Evolutionary conservation across 2,113 vertebrate genomes (phyloP).

Genomic region (Boulengeromyrus knoepffleri): DNA sequence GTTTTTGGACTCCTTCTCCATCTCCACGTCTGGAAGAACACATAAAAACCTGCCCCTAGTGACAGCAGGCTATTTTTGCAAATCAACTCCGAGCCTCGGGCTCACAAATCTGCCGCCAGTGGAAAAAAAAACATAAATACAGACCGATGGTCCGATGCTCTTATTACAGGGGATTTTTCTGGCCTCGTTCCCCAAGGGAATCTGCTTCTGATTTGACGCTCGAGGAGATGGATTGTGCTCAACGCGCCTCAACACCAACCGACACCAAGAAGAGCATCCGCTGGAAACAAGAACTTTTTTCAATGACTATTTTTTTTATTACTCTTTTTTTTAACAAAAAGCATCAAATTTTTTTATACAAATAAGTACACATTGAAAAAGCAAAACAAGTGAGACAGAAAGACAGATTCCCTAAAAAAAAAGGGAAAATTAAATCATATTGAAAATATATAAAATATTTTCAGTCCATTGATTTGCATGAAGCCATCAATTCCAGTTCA

Average conservation of each 20-base stretch:
- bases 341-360: conserved; percentile 32
- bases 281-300: background rate
- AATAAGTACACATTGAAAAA: conserved; percentile 23
- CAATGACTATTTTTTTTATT: background rate
- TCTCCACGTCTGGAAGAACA: background rate
- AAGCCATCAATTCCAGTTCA: conserved; percentile 39
- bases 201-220: background rate
- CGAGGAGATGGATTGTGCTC: background rate
- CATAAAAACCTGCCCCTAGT: background rate
- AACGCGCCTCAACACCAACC: background rate
- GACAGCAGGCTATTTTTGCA: background rate
- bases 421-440: conserved; percentile 35
- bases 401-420: conserved; percentile 40
- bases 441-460: conserved; percentile 38
- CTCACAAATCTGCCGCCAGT: background rate
- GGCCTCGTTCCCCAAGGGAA: background rate
- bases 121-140: background rate
- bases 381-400: conserved; percentile 29
- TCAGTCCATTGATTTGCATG: conserved; percentile 28
- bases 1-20: background rate
- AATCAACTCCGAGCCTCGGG: background rate
- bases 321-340: conserved; percentile 49
- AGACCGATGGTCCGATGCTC: background rate
- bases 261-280: background rate
- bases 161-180: background rate